Percentiles rank a stretch among this genome's conserved stretches.
Conservation (phyloP, 1,140 invertebrate species). For the Monochamus saltuarius region DNA sequence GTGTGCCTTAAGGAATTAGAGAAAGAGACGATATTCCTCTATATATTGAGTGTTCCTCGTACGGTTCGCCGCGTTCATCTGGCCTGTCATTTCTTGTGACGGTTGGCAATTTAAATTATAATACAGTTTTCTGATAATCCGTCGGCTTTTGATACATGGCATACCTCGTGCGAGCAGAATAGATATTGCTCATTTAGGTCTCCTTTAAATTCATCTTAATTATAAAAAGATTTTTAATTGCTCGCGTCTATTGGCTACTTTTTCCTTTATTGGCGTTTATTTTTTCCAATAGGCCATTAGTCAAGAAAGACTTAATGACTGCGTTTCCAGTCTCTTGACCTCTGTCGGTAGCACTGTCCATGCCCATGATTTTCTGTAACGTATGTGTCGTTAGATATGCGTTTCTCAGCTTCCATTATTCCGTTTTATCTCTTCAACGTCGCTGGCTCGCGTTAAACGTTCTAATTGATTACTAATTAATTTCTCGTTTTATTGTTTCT, state of each 20-base stretch:
- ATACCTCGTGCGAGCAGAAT: slow-evolving; percentile 30
- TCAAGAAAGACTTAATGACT: background rate
- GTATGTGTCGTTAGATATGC: too few relatives aligned
- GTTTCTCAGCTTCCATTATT: too few relatives aligned
- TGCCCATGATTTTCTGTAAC: too few relatives aligned
- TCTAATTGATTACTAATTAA: too few relatives aligned
- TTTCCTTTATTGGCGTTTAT: slow-evolving; percentile 29
- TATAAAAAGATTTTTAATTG: slow-evolving; percentile 47
- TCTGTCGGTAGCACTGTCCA: too few relatives aligned
- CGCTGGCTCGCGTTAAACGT: too few relatives aligned
- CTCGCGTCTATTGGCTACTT: slow-evolving; percentile 32
- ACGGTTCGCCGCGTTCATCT: slow-evolving; percentile 6
- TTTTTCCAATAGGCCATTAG: slow-evolving; percentile 15
- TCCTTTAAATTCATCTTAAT: slow-evolving; percentile 39
- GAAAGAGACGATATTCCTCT: too few relatives aligned
- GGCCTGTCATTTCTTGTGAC: slow-evolving; percentile 32
- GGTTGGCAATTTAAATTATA: slow-evolving; percentile 30
- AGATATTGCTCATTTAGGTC: slow-evolving; percentile 41
- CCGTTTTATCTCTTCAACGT: too few relatives aligned
- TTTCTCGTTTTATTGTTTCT: too few relatives aligned
- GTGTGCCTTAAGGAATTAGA: too few relatives aligned
- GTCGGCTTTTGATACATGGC: slow-evolving; percentile 40
- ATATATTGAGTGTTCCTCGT: slow-evolving; percentile 6
- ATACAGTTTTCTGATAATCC: slow-evolving; percentile 40
- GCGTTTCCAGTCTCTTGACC: too few relatives aligned